These are phyloP conservation scores for Camelus dromedarius DNA, from an alignment of 2,113 vertebrate species.

Conservation along the genomic window DNA sequence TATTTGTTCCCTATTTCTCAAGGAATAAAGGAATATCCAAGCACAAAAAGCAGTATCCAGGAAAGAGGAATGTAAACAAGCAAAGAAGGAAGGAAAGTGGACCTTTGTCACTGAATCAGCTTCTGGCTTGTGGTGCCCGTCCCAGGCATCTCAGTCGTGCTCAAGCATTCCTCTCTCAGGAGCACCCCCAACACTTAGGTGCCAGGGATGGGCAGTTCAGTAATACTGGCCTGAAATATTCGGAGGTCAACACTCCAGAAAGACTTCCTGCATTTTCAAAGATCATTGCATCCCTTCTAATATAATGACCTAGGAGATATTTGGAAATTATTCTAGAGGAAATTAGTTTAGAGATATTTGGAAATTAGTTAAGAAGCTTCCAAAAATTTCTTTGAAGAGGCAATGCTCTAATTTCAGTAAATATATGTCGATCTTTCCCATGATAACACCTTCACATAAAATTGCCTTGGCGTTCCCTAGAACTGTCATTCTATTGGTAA, in stretches of 20 bases:
- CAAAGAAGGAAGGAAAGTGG: not conserved
- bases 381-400: not conserved
- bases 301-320: not conserved
- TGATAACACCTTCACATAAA: not conserved
- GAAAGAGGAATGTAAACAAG: not conserved
- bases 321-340: not conserved
- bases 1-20: not conserved
- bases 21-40: not conserved
- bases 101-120: not conserved
- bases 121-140: not conserved
- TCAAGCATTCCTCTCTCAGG: not conserved
- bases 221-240: not conserved
- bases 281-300: not conserved
- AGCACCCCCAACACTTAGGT: not conserved
- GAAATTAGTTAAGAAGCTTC: not conserved
- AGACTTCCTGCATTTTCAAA: slow-evolving; percentile 11
- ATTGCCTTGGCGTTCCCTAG: not conserved
- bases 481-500: not conserved
- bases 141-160: not conserved
- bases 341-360: not conserved
- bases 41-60: not conserved
- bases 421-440: not conserved
- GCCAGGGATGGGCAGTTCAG: not conserved
- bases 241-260: not conserved
- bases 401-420: slow-evolving; percentile 16